These are phyloP conservation scores for Nyctalus aviator DNA, from an alignment of 2,797 vertebrate species.

Conservation along the genomic window DNA sequence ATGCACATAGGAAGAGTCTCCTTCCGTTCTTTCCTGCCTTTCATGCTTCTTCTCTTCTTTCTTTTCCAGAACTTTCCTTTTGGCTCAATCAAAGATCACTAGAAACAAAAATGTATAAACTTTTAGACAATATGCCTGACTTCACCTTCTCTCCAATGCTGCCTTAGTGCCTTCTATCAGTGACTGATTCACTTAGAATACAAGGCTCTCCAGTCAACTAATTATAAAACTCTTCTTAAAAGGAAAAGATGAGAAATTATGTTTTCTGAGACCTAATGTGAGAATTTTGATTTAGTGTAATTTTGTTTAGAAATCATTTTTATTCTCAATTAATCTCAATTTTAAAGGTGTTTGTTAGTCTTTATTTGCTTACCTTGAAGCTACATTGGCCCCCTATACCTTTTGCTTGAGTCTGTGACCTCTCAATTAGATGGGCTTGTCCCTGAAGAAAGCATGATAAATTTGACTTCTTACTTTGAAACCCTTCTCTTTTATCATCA, in stretches of 20 bases:
- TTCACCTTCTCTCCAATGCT: background rate
- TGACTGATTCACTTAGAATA: background rate
- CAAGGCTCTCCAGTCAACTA: background rate
- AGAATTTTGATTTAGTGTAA: background rate
- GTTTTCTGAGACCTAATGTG: background rate
- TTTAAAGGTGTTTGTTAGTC: background rate
- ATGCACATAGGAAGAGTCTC: background rate
- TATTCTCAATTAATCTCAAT: background rate
- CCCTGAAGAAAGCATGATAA: background rate
- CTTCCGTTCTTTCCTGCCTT: background rate
- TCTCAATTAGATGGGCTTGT: background rate
- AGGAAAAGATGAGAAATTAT: background rate
- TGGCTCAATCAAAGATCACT: background rate
- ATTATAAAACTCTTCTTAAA: background rate
- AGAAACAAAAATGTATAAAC: background rate
- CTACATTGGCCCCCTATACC: background rate
- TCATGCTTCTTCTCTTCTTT: background rate
- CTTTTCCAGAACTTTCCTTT: background rate
- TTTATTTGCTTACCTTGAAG: constrained; percentile 7
- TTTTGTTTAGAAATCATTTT: constrained; percentile 9
- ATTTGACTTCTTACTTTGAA: constrained; percentile 29
- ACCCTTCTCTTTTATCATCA: constrained; percentile 1
- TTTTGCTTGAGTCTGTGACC: background rate
- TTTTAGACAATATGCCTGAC: background rate
- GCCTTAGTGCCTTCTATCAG: background rate